Base-by-base conservation (phyloP, 2,797 vertebrate genomes). In the Bradypus variegatus region DNA sequence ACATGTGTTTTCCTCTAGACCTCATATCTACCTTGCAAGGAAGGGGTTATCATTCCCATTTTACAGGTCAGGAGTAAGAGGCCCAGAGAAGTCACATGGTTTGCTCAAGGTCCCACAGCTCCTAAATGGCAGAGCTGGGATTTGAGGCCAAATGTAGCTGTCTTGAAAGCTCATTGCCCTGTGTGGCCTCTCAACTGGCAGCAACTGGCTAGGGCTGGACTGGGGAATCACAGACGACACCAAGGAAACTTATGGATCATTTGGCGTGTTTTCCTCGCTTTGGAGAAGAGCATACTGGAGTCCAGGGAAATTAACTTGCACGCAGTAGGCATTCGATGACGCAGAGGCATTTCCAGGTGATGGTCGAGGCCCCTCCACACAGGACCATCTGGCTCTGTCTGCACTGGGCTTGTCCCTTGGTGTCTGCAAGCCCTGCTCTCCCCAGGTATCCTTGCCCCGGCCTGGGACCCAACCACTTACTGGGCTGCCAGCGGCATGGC, bases 401-500 rank as follows among this genome's bases (percentile, higher is more conserved):
- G 9, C 11, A 16, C 13, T 0, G 1, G 27, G 38, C 62, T 78
- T 29, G 13, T 11, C 4, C 12, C 0, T 3, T 27, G 62, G 65
- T 3, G 0, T 50, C 50, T 18, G 2, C 33, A 33, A 90, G 58
- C 33, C 50, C 38, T 19, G 11, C 23, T 36, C 21, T 55, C 33
- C 73, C 36, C 81, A 53, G 62, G 16, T 15, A 21, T 41, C 78
- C 55, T 38, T 5, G 1, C 21, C n/a, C 45, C 7, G 58, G 85
- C 3, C 65, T 45, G 41, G 14, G 25, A 73, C 94, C 83, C 55
- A 7, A 50, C 86, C 78, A 96, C 98, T 95, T 97, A 99, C 99
- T 96, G 93, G 96, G 97, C 97, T 60, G 97, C 8, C 94, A 97
- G 79, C 1, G 75, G 33, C 91, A 23, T 98, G 41, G 21, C 96